Conservation (phyloP, 2,888 invertebrate genomes). For the Empis stercorea region DNA sequence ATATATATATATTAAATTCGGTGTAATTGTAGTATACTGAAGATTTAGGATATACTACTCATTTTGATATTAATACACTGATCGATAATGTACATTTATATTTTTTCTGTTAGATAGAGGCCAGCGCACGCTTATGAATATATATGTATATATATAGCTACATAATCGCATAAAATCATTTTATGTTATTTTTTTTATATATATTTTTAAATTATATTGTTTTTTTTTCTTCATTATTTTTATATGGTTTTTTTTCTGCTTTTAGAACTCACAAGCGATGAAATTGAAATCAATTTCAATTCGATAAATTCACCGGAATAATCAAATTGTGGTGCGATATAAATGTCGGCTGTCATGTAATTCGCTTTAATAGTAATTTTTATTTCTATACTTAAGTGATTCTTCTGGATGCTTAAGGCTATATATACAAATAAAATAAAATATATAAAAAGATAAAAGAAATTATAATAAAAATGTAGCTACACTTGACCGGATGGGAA, state of each 20-base stretch:
- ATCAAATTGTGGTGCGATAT: conserved; percentile 17
- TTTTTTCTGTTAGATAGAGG: too few species aligned
- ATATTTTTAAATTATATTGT: neutral
- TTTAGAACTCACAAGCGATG: neutral
- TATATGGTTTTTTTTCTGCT: neutral
- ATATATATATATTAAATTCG: neutral
- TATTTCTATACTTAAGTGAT: too few species aligned
- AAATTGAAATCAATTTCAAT: neutral
- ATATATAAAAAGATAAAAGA: too few species aligned
- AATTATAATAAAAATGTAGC: too few species aligned
- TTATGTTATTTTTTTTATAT: too few species aligned
- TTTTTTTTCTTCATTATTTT: neutral
- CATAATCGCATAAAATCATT: too few species aligned
- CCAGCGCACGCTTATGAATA: too few species aligned
- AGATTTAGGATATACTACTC: conserved; percentile 1
- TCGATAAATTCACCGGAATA: conserved; percentile 7
- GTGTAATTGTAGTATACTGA: neutral
- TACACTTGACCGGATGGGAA: too few species aligned
- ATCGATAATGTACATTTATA: too few species aligned
- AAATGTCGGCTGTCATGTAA: conserved; percentile 17
- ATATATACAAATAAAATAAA: too few species aligned
- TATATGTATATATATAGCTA: neutral
- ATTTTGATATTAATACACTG: neutral
- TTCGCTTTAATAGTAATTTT: conserved; percentile 15
- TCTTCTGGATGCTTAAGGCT: too few species aligned